Base-by-base conservation (phyloP, 2,888 invertebrate species). In the Endotricha flammealis region DNA sequence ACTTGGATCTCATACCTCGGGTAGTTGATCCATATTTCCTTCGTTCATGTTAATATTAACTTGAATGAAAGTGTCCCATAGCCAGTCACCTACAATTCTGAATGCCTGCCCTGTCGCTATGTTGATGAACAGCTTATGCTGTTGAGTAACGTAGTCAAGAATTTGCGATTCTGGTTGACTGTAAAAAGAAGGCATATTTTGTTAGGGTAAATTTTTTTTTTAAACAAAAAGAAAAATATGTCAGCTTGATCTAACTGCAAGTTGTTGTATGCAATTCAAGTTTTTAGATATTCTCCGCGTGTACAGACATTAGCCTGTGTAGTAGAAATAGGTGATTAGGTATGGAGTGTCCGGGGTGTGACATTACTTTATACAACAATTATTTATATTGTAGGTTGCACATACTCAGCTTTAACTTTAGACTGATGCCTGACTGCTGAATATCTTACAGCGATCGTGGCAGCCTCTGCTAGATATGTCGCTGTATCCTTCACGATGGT, bases 121-220 rank as follows among this genome's bases (percentile, higher is more conserved):
- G 42, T 91, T 88, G 0, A 97, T 96, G 57, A 98, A 94, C 13
- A 98, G 68, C 74, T 97, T 96, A 60, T 95, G 91, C 68, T 97
- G 97, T 65, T 98, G 98, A 0, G 97, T 96, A 40, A 95, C 92
- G 65, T 95, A 98, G 59, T 98, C 96, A 30, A 98, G 80, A 42
- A 98, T 94, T 72, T 95, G 95, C 0, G 93, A 92, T 69, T 97
- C 97, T 0, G 91, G 91, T 50, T 90, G 88, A 12, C 95, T 95
- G 60, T 0, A 16, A 48, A 39, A 23, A 36, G 12, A n/a, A 10
- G 2, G n/a, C n/a, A n/a, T n/a, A n/a, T n/a, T n/a, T n/a, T n/a
- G n/a, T n/a, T n/a, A n/a, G n/a, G n/a, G n/a, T n/a, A n/a, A n/a
- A n/a, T n/a, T n/a, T n/a, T n/a, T n/a, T n/a, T n/a, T n/a, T n/a